Evolutionary conservation across 2,888 invertebrate species (phyloP).

Genomic region (Drosophila mimica): DNA sequence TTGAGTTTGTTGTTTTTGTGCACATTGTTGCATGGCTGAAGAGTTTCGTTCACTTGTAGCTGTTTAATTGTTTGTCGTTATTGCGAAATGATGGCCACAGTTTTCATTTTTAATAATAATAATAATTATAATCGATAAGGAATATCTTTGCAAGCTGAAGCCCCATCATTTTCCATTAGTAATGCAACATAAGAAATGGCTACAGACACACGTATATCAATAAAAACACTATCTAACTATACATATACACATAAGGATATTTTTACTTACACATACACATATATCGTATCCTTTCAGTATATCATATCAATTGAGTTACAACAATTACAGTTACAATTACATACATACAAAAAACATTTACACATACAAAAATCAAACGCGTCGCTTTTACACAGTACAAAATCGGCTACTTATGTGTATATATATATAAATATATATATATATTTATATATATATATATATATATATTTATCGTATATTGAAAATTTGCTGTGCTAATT

Average conservation of each 20-base stretch:
- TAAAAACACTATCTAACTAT: constrained; percentile 51
- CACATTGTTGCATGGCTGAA: constrained; percentile 43
- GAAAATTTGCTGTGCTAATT: constrained; percentile 73
- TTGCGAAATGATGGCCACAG: constrained; percentile 48
- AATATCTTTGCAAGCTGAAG: constrained; percentile 53
- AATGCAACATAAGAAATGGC: constrained; percentile 40
- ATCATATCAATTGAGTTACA: constrained; percentile 45
- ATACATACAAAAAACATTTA: constrained; percentile 57
- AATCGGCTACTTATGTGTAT: constrained; percentile 63
- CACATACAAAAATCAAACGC: constrained; percentile 64
- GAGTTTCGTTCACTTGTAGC: constrained; percentile 38
- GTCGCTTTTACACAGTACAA: constrained; percentile 63
- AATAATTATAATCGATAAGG: constrained; percentile 35
- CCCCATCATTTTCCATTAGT: constrained; percentile 24
- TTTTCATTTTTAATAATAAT: constrained; percentile 29
- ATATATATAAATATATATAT: constrained; percentile 25
- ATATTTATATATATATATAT: constrained; percentile 30
- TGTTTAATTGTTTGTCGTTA: constrained; percentile 11
- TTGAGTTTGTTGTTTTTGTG: constrained; percentile 44
- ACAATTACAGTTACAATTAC: constrained; percentile 61
- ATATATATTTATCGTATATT: constrained; percentile 46
- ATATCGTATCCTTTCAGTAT: constrained; percentile 40
- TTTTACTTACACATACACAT: constrained; percentile 39
- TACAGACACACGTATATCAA: constrained; percentile 37
- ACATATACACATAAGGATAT: constrained; percentile 46